Evolutionary conservation across 1,140 invertebrate species (phyloP).

Genomic region (Leptinotarsa lineolata): DNA sequence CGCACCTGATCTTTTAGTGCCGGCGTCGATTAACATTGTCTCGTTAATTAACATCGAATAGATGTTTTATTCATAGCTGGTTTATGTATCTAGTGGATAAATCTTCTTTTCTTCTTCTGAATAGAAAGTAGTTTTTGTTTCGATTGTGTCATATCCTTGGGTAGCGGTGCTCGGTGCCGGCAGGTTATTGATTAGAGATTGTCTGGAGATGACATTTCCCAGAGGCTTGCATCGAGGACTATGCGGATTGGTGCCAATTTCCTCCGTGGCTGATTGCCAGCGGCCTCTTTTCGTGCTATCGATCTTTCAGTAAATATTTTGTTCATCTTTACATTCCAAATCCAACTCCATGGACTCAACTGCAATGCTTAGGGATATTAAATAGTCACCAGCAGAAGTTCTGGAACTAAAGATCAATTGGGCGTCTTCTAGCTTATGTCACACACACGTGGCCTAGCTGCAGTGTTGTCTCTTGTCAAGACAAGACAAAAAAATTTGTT

Average conservation of each 20-base stretch:
- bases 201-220: not conserved
- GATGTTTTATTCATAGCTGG: constrained; percentile 18
- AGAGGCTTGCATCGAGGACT: not conserved
- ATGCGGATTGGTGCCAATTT: not conserved
- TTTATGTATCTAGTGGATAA: not conserved
- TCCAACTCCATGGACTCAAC: too few species aligned
- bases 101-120: not conserved
- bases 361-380: too few species aligned
- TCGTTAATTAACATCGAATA: not conserved
- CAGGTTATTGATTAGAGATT: not conserved
- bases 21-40: constrained; percentile 14
- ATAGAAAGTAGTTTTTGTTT: not conserved
- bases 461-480: too few species aligned
- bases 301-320: too few species aligned
- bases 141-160: not conserved
- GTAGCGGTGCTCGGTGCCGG: not conserved
- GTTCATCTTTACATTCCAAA: too few species aligned
- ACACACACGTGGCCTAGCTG: too few species aligned
- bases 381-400: too few species aligned
- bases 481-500: too few species aligned
- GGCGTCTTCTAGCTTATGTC: too few species aligned
- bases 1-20: constrained; percentile 7
- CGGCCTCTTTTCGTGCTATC: not conserved
- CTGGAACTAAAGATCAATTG: too few species aligned
- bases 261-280: not conserved